A percentile compares a stretch with the other conserved stretches of the same genome.
Conservation (phyloP, 2,113 vertebrate genomes). For the Anarhynchus alexandrinus region DNA sequence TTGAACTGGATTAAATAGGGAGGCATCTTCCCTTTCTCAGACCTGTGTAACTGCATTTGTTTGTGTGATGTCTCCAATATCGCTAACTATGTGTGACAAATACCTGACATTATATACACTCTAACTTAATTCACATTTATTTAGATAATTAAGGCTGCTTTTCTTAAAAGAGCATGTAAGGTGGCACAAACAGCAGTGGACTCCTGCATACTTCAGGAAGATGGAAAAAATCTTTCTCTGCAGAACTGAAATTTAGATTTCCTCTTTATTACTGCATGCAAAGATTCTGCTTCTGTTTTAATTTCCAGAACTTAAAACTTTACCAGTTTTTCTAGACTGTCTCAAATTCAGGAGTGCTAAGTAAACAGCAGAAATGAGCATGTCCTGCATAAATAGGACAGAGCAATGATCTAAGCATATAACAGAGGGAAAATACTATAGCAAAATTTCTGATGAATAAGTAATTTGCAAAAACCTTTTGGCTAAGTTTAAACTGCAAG, state of each 20-base stretch:
- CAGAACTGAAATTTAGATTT: neutral
- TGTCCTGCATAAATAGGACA: neutral
- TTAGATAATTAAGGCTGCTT: neutral
- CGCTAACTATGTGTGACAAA: neutral
- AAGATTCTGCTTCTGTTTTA: neutral
- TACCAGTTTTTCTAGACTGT: neutral
- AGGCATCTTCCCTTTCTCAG: neutral
- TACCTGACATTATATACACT: neutral
- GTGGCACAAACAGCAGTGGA: neutral
- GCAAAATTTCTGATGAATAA: constrained; percentile 5
- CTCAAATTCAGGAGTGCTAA: neutral
- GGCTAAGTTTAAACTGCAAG: neutral
- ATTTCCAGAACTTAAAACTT: neutral
- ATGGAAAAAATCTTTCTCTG: neutral
- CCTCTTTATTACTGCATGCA: neutral
- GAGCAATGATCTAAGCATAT: neutral
- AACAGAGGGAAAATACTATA: neutral
- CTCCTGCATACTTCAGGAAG: neutral
- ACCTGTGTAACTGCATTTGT: neutral
- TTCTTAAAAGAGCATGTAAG: neutral
- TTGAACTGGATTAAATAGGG: neutral
- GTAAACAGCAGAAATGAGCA: neutral
- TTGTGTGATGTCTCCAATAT: neutral
- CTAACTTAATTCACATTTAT: neutral
- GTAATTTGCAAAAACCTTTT: neutral